phyloP scores from a whole-genome alignment of 92 coral and sea anemone species.

The Blastomussa wellsi region DNA sequence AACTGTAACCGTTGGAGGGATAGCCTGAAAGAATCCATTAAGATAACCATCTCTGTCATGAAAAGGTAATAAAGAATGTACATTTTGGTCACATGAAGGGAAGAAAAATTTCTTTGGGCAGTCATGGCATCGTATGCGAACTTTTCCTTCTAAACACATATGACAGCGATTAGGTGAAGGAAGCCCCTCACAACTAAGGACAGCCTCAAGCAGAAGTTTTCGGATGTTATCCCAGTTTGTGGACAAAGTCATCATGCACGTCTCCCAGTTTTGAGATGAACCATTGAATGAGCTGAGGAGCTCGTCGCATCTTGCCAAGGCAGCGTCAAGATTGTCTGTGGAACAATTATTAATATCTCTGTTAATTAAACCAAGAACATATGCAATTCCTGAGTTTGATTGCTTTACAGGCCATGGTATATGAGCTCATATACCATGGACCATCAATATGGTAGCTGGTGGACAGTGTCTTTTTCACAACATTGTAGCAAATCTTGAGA shows the following conservation, averaged over 20 bases:
- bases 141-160: not conserved
- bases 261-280: constrained; percentile 18
- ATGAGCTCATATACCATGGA: too few relatives aligned
- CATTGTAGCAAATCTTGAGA: too few relatives aligned
- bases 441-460: too few relatives aligned
- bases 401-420: too few relatives aligned
- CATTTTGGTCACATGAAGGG: constrained; percentile 10
- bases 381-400: too few relatives aligned
- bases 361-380: not conserved
- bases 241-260: constrained; percentile 8
- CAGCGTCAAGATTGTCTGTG: constrained; percentile 33
- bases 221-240: constrained; percentile 9
- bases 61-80: constrained; percentile 5
- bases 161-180: constrained; percentile 3
- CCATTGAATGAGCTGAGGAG: not conserved
- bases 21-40: too few relatives aligned
- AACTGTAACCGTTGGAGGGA: not conserved
- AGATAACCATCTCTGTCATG: constrained; percentile 17
- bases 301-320: constrained; percentile 9
- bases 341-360: constrained; percentile 4
- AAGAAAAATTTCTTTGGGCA: constrained; percentile 13
- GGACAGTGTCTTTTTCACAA: too few relatives aligned
- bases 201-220: constrained; percentile 20
- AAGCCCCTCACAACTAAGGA: constrained; percentile 21
- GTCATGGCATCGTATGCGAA: not conserved